A percentile compares a stretch with the other conserved stretches of the same genome.
Evolutionary conservation across 2,113 vertebrate genomes (phyloP).

Genomic region (Dermatemys mawii): DNA sequence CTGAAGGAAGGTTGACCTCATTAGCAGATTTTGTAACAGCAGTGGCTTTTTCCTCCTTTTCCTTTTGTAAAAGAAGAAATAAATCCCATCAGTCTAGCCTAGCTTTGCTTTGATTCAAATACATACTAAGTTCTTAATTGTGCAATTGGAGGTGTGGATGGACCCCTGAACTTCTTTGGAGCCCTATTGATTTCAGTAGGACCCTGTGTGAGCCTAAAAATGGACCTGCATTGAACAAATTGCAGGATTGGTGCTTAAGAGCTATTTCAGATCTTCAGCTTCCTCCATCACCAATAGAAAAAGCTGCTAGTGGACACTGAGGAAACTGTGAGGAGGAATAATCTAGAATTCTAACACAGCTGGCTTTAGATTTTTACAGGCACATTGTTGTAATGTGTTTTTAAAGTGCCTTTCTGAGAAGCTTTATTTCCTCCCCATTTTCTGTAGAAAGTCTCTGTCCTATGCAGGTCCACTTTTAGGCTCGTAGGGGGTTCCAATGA

Average conservation of each 20-base stretch:
- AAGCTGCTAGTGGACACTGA: not conserved
- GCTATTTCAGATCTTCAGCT: constrained; percentile 1
- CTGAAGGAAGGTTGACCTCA: constrained; percentile 53
- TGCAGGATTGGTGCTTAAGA: constrained; percentile 27
- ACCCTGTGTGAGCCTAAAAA: constrained; percentile 14
- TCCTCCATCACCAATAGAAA: not conserved
- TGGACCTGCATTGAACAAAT: not conserved
- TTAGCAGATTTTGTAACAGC: constrained; percentile 19
- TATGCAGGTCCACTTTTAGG: not conserved
- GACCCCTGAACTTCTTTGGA: constrained; percentile 28
- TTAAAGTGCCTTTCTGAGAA: not conserved
- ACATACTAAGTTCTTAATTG: not conserved
- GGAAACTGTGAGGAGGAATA: constrained; percentile 20
- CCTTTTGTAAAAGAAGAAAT: not conserved
- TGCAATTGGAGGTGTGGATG: constrained; percentile 11
- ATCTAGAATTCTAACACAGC: constrained; percentile 37
- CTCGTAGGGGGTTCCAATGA: not conserved
- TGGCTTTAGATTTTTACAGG: not conserved
- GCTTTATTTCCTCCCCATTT: not conserved
- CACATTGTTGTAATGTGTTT: constrained; percentile 25
- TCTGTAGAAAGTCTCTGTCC: not conserved
- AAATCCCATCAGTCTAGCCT: not conserved
- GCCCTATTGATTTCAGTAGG: not conserved
- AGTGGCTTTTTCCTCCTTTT: not conserved
- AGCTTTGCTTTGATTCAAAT: not conserved